phyloP scores from a whole-genome alignment of 2,113 vertebrate species.

The Otus sunia region DNA sequence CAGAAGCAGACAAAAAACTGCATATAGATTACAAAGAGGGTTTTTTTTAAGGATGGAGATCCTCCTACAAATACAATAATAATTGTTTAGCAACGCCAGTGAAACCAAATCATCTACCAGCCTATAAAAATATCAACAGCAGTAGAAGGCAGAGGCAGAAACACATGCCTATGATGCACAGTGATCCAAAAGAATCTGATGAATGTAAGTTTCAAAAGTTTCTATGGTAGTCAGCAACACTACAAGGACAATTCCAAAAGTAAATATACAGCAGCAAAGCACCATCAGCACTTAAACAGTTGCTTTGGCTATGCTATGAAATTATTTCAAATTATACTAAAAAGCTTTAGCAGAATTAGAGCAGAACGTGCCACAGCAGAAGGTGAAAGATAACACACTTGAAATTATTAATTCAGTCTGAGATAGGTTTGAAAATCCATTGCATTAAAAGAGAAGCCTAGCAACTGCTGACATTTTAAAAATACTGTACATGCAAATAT shows the following conservation, averaged over 20 bases:
- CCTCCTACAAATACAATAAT: neutral
- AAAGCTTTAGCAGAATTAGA: slow-evolving; percentile 40
- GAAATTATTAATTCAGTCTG: slow-evolving; percentile 14
- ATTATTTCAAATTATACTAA: neutral
- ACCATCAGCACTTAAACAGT: neutral
- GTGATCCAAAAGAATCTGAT: neutral
- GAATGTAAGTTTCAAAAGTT: neutral
- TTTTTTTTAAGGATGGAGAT: neutral
- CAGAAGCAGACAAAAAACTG: neutral
- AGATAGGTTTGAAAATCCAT: neutral
- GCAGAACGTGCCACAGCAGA: neutral
- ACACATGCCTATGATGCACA: neutral
- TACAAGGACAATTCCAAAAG: neutral
- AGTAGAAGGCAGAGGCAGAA: neutral
- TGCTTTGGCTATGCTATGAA: neutral
- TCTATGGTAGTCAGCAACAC: neutral
- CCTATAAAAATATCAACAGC: neutral
- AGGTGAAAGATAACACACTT: slow-evolving; percentile 23
- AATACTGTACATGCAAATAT: neutral
- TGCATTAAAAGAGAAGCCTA: neutral
- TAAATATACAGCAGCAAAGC: neutral
- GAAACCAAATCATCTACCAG: neutral
- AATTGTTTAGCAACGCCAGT: neutral
- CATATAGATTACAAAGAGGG: neutral
- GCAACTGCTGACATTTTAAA: neutral